These are phyloP conservation scores for Notamacropus eugenii DNA, from an alignment of 2,797 vertebrate species.

Conservation along the genomic window DNA sequence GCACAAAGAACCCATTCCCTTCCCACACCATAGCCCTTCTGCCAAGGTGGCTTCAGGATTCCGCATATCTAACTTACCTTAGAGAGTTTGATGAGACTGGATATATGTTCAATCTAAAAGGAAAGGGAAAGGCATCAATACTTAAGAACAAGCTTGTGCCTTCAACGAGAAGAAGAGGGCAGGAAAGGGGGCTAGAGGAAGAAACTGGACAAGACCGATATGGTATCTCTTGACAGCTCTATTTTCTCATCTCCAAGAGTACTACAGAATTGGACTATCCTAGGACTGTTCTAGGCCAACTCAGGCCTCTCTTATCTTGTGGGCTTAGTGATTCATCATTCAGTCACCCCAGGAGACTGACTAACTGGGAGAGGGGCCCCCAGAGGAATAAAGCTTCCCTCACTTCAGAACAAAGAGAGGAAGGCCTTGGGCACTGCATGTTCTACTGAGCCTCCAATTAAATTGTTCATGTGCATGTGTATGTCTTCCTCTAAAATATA, in stretches of 20 bases:
- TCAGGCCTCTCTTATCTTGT: not conserved
- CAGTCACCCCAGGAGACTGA: not conserved
- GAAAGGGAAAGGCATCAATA: slow-evolving; percentile 76
- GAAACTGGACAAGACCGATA: not conserved
- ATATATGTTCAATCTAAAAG: slow-evolving; percentile 96
- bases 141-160: slow-evolving; percentile 87
- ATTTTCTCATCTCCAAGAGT: not conserved
- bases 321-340: not conserved
- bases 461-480: not conserved
- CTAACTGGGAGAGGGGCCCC: not conserved
- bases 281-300: not conserved
- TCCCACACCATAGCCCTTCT: not conserved
- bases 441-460: not conserved
- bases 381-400: not conserved
- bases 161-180: not conserved
- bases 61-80: slow-evolving; percentile 88
- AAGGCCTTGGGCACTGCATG: not conserved
- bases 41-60: slow-evolving; percentile 37
- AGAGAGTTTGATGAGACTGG: slow-evolving; percentile 96
- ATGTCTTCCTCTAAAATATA: not conserved
- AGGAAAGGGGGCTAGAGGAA: not conserved
- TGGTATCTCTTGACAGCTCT: not conserved
- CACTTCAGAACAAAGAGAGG: not conserved
- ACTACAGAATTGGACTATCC: not conserved
- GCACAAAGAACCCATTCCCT: not conserved